Evolutionary conservation across 2,797 vertebrate species (phyloP), one percentile per base, ranked within the genome.

Genomic region (Cryptoprocta ferox): DNA sequence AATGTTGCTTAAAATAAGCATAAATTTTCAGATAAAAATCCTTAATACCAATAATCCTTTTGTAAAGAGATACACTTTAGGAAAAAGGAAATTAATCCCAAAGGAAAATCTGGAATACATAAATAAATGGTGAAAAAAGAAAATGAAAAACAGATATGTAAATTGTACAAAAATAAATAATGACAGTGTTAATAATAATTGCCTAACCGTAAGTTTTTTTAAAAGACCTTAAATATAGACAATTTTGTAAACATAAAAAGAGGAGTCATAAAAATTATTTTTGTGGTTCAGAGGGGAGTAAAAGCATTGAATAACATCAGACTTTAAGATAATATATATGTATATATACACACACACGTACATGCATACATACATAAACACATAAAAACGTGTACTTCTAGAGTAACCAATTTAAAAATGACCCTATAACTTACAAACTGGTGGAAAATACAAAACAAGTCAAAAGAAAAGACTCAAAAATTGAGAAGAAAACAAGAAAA

Each of bases 401-500:
- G 28, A 83, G 13, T 39, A 88, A 80, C 9, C 56, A 73, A 61
- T 53, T 70, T 30, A n/a, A 80, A 93, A 63, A 24, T 12, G 71
- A 79, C 14, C 45, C 35, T 56, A 12, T 66, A 66, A 81, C 19
- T 66, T 91, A 37, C 59, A 73, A 75, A 65, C n/a, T 75, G 53
- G 39, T 37, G 12, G 19, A 93, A 19, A 37, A 39, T 12, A 83
- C 8, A 88, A 84, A 78, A 83, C 6, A 82, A 88, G 70, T 91
- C 71, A 56, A 56, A 96, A 91, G 12, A 59, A 42, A 93, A 95
- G 95, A 48, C 37, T 87, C 39, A 90, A 93, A 71, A 96, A 39
- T 26, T 26, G 39, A 39, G 5, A 16, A 32, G 2, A 9, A 32
- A 83, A 59, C 32, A 48, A 11, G 8, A 39, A 39, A 83, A 66